Evolutionary conservation across 2,797 vertebrate species (phyloP), one percentile per base, ranked within the genome.

Genomic region (Urosaurus nigricauda): DNA sequence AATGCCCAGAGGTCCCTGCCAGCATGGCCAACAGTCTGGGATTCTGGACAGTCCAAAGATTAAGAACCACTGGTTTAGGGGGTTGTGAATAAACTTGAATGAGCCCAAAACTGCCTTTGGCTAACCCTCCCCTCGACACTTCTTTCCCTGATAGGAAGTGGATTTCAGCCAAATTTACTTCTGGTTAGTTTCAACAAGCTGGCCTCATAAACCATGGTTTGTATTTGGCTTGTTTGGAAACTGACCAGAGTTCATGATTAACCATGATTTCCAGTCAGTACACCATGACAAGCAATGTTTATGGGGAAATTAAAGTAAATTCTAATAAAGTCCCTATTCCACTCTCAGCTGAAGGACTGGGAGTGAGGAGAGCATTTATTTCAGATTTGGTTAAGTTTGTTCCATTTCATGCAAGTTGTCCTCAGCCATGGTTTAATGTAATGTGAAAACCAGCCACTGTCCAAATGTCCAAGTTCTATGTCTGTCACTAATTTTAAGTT

Each of bases 391-490:
- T 58, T 16, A 17, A 16, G 17, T 58, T 58, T 60, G 58, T 60
- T 60, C 58, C 58, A 60, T 19, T 60, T 60, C 17, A 60, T 60
- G 17, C 3, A 60, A 60, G 58, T 60, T 60, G 58, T 60, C 2
- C 17, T 19, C 58, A 19, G 4, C 58, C 17, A 21, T 60, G 17
- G 58, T 60, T 60, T 60, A 60, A 60, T 4, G 21, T 60, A 60
- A 60, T 19, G 17, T 60, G 65, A 68, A 68, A 68, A 68, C 29
- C 21, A 68, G 26, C 3, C 8, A 12, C 3, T 82, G 58, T 82
- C 60, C 93, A 90, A 92, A 80, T 60, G 21, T 87, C 65, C 86
- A 60, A 80, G 83, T 83, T 71, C 88, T 90, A 80, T 51, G 71
- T 90, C 86, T 47, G 9, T 29, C 58, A 47, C 43, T 81, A 84